A percentile compares a stretch with the other conserved stretches of the same genome.
These are phyloP conservation scores for Drosophila subquinaria DNA, from an alignment of 2,888 invertebrate genomes.

Conservation along the genomic window DNA sequence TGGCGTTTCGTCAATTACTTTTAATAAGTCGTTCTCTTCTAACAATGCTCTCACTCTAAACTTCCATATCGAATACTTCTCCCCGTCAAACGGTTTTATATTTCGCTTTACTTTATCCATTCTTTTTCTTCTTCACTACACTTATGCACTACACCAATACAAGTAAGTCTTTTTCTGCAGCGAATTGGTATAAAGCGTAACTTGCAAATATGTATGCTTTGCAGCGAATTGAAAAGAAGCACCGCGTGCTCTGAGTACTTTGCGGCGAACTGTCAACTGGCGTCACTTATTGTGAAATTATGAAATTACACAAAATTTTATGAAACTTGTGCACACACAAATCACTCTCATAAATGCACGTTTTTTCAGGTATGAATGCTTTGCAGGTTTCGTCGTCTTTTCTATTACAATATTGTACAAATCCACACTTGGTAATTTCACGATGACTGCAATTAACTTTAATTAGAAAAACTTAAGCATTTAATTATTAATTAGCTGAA, in stretches of 20 bases:
- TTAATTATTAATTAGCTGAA: background rate
- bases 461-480: background rate
- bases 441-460: background rate
- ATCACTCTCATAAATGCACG: too few species aligned
- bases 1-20: background rate
- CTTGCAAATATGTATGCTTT: too few species aligned
- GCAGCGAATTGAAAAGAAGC: too few species aligned
- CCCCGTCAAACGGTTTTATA: background rate
- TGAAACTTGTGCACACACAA: background rate
- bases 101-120: background rate
- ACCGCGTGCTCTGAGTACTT: background rate
- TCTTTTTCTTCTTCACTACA: background rate
- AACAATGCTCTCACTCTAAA: too few species aligned
- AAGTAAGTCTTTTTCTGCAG: too few species aligned
- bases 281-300: background rate
- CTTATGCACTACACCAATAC: too few species aligned
- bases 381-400: background rate
- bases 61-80: slow-evolving; percentile 1
- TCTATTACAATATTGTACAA: background rate
- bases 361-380: background rate
- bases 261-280: background rate
- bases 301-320: background rate
- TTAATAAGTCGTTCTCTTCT: slow-evolving; percentile 5
- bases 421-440: background rate
- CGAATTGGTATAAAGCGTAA: too few species aligned